These are phyloP conservation scores for Pyrocephalus nanus DNA, from an alignment of 2,797 vertebrate species.

Conservation along the genomic window DNA sequence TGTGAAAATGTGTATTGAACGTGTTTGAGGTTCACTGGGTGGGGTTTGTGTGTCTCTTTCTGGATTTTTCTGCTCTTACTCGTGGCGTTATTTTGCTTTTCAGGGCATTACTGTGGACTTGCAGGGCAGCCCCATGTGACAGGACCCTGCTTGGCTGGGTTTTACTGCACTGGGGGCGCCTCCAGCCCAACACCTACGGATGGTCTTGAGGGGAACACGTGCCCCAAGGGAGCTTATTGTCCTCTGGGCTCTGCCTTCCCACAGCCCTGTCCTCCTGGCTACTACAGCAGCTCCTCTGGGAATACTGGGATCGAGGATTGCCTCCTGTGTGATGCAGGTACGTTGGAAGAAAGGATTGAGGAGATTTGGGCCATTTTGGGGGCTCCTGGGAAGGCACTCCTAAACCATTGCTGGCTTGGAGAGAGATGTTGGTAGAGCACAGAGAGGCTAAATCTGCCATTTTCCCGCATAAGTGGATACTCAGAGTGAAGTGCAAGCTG, in stretches of 20 bases:
- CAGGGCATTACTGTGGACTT: conserved; percentile 82
- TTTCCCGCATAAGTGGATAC: neutral
- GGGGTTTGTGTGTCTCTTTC: too few species aligned
- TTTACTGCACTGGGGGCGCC: conserved; percentile 81
- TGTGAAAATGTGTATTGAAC: neutral
- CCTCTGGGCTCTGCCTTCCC: conserved; percentile 79
- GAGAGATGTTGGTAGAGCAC: neutral
- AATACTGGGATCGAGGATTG: conserved; percentile 79
- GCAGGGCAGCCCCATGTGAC: conserved; percentile 74
- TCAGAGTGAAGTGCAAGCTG: neutral
- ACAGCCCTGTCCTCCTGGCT: conserved; percentile 78
- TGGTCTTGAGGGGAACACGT: conserved; percentile 73
- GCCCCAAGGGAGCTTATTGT: conserved; percentile 86
- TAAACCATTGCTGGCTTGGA: neutral
- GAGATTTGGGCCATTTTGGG: neutral
- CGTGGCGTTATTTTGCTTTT: neutral
- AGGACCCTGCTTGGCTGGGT: conserved; percentile 80
- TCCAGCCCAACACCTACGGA: conserved; percentile 75
- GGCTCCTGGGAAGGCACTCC: neutral
- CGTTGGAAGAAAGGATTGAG: rapidly evolving
- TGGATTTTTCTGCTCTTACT: neutral
- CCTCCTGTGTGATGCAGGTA: conserved; percentile 83
- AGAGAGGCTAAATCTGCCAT: neutral
- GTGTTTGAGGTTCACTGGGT: neutral
- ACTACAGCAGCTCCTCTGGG: conserved; percentile 80